Conservation (phyloP, 1,140 invertebrate species). For the Polypedilum pembai region DNA sequence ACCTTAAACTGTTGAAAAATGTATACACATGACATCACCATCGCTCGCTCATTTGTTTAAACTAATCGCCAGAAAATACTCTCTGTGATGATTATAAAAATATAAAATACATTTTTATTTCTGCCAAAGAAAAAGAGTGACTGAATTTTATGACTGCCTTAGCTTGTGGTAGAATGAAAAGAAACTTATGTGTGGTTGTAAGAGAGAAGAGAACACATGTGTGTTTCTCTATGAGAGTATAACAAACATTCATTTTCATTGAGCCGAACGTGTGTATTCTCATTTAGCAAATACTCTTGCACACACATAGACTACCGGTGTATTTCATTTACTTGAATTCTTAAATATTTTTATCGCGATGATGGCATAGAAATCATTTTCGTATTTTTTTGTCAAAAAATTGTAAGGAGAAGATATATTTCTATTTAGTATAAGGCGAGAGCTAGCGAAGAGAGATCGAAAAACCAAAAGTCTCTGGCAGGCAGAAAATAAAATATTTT, state of each 20-base stretch:
- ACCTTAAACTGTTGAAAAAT: no score
- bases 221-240: neutral
- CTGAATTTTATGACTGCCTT: neutral
- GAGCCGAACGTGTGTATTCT: neutral
- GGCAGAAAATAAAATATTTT: no score
- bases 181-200: neutral
- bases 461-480: slow-evolving; percentile 6
- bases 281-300: neutral
- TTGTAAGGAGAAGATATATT: neutral
- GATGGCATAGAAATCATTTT: slow-evolving; percentile 27
- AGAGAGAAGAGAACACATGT: neutral
- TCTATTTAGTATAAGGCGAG: slow-evolving; percentile 17
- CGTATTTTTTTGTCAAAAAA: slow-evolving; percentile 11
- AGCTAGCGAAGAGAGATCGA: neutral
- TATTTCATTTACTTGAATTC: neutral
- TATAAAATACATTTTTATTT: no score
- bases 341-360: slow-evolving; percentile 25
- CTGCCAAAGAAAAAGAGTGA: no score
- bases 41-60: no score
- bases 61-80: no score
- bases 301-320: neutral
- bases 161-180: neutral
- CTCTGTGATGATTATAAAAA: no score
- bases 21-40: no score
- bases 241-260: neutral